phyloP scores from a whole-genome alignment of 2,113 vertebrate species.

The Indri indri region DNA sequence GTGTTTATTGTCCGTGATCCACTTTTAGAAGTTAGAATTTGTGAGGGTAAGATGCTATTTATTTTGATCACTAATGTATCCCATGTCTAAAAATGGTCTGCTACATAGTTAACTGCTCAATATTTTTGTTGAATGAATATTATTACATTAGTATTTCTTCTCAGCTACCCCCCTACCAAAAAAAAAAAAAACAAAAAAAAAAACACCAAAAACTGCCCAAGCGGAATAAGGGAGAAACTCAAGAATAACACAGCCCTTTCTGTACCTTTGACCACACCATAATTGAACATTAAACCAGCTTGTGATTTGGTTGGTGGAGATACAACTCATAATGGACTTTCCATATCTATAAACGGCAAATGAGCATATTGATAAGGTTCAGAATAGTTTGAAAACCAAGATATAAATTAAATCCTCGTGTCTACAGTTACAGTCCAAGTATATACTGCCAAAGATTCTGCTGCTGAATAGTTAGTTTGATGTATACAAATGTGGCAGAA shows the following conservation, averaged over 20 bases:
- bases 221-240: neutral
- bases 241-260: neutral
- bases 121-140: neutral
- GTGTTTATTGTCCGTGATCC: neutral
- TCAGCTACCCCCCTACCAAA: neutral
- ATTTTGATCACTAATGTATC: neutral
- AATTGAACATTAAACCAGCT: neutral
- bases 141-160: neutral
- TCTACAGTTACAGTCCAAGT: neutral
- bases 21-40: conserved; percentile 24
- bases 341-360: neutral
- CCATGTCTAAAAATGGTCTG: neutral
- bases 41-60: neutral
- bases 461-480: neutral
- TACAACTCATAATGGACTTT: neutral
- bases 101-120: neutral
- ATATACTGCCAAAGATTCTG: neutral
- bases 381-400: neutral
- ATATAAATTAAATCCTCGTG: neutral
- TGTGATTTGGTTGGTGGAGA: neutral
- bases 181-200: neutral
- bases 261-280: neutral
- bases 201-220: neutral
- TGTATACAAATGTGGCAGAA: neutral
- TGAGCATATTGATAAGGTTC: neutral